Evolutionary conservation across 1,140 invertebrate genomes (phyloP).

Genomic region (Drosophila seguyi): DNA sequence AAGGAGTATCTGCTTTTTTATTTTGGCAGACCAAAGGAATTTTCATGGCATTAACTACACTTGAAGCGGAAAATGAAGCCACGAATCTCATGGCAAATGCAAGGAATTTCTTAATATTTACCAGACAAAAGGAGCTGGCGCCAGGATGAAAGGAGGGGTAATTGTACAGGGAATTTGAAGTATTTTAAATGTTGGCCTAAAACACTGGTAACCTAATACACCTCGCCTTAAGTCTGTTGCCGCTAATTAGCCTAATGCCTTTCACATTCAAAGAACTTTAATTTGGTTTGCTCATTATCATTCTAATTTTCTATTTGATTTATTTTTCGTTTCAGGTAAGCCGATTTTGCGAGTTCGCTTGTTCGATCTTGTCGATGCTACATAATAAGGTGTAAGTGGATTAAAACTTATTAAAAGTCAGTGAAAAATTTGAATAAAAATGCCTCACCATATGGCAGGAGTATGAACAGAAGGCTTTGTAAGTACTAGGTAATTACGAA

Average conservation of each 20-base stretch:
- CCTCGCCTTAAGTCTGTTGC: slow-evolving; percentile 5
- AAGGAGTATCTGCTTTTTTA: slow-evolving; percentile 13
- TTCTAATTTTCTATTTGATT: slow-evolving; percentile 49
- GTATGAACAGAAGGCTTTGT: not conserved
- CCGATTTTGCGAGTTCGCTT: slow-evolving; percentile 60
- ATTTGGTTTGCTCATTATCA: slow-evolving; percentile 63
- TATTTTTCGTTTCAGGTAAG: slow-evolving; percentile 73
- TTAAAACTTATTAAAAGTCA: slow-evolving; percentile 28
- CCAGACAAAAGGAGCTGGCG: not conserved
- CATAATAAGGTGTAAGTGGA: slow-evolving; percentile 45
- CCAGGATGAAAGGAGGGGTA: not conserved
- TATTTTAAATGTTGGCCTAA: slow-evolving; percentile 44
- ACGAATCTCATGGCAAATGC: slow-evolving; percentile 37
- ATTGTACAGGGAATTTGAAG: slow-evolving; percentile 40
- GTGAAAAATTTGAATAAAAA: slow-evolving; percentile 4
- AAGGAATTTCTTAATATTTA: slow-evolving; percentile 54
- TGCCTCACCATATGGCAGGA: not conserved
- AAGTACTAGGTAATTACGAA: not conserved
- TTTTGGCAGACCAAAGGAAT: slow-evolving; percentile 41
- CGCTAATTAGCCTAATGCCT: slow-evolving; percentile 58
- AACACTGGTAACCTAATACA: slow-evolving; percentile 43
- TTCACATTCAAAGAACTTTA: slow-evolving; percentile 63
- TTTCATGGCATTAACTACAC: slow-evolving; percentile 64
- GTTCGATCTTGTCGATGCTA: slow-evolving; percentile 29
- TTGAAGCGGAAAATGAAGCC: slow-evolving; percentile 62